Base-by-base conservation (phyloP, 2,888 invertebrate species). In the Sinhomidia bicolor region DNA sequence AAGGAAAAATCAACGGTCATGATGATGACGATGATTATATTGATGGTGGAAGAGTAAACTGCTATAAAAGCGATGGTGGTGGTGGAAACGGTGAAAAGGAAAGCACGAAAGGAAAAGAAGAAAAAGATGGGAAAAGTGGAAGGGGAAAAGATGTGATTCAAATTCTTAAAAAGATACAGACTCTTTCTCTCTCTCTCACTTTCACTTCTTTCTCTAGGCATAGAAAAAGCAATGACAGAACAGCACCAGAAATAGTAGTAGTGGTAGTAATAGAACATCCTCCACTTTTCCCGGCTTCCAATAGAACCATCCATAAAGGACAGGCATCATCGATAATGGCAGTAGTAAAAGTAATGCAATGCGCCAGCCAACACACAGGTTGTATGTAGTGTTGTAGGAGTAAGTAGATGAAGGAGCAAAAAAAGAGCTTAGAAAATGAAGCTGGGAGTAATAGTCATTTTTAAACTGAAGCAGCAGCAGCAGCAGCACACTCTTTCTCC, bases 131-230 rank as follows among this genome's bases (percentile, higher is more conserved):
- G 14, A 60, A 29, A 57, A 23, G 17, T 36, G 78, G 51, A 86
- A 14, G 26, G 41, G 12, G 17, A 17, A 57, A 78, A 57, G 54
- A 47, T 87, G 76, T 87, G 87, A 82, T 82, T 60, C 68, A 41
- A 41, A 81, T 74, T 74, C 65, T 74, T 65, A 82, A 88, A 76
- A 82, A 78, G 88, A 62, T 57, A 83, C 83, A 14, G 51, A 60
- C 47, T 47, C 26, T 26, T 74, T 26, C 6, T 20, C 47, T 10
- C 20, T 74, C 68, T 7, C 32, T 20, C 20, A 2, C 47, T 36
- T 36, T 36, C 36, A 36, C 47, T 47, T 20, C 17, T 5, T 4
- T 74, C 23, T 47, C 7, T 26, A 44, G 10, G 0, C 3, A 1
- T 23, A 23, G 10, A 74, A 2, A 41, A 44, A 47, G 78, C 78